Evolutionary conservation across 2,797 vertebrate species (phyloP).

Genomic region (Sebastes trivittatus): DNA sequence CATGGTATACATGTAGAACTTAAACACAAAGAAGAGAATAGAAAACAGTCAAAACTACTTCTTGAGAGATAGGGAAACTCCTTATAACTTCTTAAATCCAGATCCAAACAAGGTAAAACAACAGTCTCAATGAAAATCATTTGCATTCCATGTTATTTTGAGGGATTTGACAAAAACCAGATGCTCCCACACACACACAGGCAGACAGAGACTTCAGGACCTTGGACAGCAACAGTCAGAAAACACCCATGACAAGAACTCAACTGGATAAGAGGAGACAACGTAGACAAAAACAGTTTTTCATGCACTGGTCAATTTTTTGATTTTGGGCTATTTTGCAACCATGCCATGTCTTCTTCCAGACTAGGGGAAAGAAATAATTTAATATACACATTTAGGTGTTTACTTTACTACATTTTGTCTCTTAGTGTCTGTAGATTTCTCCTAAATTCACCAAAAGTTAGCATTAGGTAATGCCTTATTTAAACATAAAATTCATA

Average conservation of each 20-base stretch:
- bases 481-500: too few species aligned
- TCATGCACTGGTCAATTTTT: too few species aligned
- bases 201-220: constrained; percentile 14
- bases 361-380: background rate
- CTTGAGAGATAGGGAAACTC: background rate
- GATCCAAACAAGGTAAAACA: background rate
- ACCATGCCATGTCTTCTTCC: background rate
- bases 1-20: background rate
- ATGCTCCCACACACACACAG: background rate
- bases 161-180: background rate
- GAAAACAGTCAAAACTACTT: background rate
- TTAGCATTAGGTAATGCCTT: background rate
- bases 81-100: background rate
- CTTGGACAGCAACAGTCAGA: constrained; percentile 7
- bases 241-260: background rate
- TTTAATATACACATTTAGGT: too few species aligned
- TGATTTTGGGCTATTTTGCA: background rate
- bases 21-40: background rate
- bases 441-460: background rate
- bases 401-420: background rate
- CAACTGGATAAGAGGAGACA: background rate
- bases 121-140: background rate
- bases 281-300: too few species aligned
- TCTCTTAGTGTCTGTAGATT: background rate
- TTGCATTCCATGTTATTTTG: background rate